Conservation (phyloP, 2,888 invertebrate species). For the Epiperipatus broadwayi region DNA sequence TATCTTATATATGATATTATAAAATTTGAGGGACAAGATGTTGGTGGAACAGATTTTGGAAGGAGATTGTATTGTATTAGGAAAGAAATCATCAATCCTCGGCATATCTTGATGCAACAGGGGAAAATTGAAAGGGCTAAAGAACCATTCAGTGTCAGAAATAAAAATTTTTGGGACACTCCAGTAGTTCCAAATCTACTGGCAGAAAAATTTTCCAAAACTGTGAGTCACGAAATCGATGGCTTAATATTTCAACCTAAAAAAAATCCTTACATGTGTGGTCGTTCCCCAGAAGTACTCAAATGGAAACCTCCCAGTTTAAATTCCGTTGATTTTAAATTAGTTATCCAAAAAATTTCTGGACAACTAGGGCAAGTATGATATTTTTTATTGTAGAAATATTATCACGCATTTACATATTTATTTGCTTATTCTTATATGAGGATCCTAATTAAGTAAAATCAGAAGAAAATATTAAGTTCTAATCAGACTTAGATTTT, state of each 20-base stretch:
- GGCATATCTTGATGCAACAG: constrained; percentile 53
- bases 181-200: too few relatives aligned
- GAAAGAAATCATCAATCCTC: constrained; percentile 35
- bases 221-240: constrained; percentile 81
- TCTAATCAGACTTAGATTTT: too few relatives aligned
- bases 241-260: constrained; percentile 93
- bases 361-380: too few relatives aligned
- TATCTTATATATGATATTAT: constrained; percentile 90
- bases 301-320: constrained; percentile 93
- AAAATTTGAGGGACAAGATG: constrained; percentile 53
- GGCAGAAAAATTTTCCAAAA: constrained; percentile 64
- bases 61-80: constrained; percentile 52
- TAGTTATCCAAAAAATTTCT: too few relatives aligned
- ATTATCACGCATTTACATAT: too few relatives aligned
- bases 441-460: too few relatives aligned
- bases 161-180: constrained; percentile 79
- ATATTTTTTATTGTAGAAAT: too few relatives aligned
- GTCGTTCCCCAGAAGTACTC: constrained; percentile 59
- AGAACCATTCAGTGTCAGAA: constrained; percentile 76
- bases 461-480: too few relatives aligned
- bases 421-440: too few relatives aligned
- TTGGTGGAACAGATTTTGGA: constrained; percentile 56
- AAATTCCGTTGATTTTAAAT: constrained; percentile 87
- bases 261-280: constrained; percentile 57
- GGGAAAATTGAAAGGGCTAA: constrained; percentile 49